phyloP scores from a whole-genome alignment of 2,888 invertebrate species.

The Sphecodes monilicornis region DNA sequence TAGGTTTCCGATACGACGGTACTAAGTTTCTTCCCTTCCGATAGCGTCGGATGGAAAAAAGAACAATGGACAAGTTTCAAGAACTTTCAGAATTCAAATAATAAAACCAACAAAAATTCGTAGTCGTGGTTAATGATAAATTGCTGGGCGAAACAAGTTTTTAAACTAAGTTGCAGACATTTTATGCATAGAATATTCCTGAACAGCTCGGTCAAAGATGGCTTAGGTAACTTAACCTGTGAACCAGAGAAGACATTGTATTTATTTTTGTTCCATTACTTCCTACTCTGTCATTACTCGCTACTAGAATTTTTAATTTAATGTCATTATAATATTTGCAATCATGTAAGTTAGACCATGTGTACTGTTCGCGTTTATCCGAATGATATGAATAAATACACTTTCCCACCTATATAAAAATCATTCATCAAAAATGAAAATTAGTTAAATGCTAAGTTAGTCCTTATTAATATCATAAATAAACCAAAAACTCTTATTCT shows the following conservation, averaged over 20 bases:
- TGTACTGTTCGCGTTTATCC: too few relatives aligned
- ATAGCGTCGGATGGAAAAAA: not conserved
- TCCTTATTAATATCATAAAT: too few relatives aligned
- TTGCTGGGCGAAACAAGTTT: not conserved
- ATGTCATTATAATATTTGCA: not conserved
- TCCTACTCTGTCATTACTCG: not conserved
- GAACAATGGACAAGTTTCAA: not conserved
- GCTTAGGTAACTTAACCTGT: not conserved
- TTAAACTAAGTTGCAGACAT: not conserved
- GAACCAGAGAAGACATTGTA: not conserved
- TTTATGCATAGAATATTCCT: not conserved
- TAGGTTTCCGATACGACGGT: constrained; percentile 51
- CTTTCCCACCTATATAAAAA: too few relatives aligned
- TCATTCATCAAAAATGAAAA: too few relatives aligned
- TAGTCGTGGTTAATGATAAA: not conserved
- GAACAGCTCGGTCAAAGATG: not conserved
- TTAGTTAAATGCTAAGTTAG: too few relatives aligned
- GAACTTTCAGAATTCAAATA: constrained; percentile 38
- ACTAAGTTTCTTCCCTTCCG: constrained; percentile 40
- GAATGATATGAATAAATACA: too few relatives aligned
- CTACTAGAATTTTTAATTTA: not conserved
- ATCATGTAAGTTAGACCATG: too few relatives aligned
- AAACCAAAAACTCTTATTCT: too few relatives aligned
- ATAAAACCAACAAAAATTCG: not conserved
- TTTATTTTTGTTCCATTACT: not conserved